These are phyloP conservation scores for Pygmarrhopalites habei DNA, from an alignment of 1,140 invertebrate genomes.

Conservation along the genomic window DNA sequence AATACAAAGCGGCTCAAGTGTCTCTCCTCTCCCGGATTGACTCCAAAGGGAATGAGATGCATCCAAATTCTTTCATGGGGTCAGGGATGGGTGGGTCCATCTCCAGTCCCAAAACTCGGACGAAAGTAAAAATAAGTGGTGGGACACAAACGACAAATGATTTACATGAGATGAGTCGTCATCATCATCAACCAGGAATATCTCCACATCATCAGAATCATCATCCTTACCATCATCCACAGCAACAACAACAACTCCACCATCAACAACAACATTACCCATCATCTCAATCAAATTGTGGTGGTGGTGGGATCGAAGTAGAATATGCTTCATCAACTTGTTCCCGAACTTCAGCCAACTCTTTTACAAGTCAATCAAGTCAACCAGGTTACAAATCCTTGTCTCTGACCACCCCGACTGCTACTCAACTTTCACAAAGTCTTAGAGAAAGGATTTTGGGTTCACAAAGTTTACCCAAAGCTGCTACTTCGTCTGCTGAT, in stretches of 20 bases:
- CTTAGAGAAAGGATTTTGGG: conserved; percentile 71
- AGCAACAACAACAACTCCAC: conserved; percentile 44
- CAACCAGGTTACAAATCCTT: conserved; percentile 51
- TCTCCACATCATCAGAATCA: background rate
- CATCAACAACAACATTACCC: conserved; percentile 16
- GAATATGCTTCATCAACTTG: conserved; percentile 47
- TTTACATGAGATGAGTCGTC: conserved; percentile 45
- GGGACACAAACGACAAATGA: conserved; percentile 82
- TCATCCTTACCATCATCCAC: conserved; percentile 4
- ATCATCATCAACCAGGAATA: background rate
- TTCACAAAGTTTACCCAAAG: conserved; percentile 58
- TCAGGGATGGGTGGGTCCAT: conserved; percentile 2
- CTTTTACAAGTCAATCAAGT: conserved; percentile 21
- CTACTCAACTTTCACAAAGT: conserved; percentile 73
- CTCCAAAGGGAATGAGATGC: conserved; percentile 41
- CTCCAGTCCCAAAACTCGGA: conserved; percentile 37
- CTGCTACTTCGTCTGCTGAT: conserved; percentile 54
- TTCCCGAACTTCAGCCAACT: conserved; percentile 26
- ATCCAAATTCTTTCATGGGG: conserved; percentile 2
- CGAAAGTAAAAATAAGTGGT: conserved; percentile 73
- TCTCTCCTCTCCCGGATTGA: conserved; percentile 54
- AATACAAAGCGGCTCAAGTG: conserved; percentile 62
- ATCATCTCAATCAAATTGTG: background rate
- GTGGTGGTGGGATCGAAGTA: conserved; percentile 10
- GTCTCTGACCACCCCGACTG: conserved; percentile 69